Percentiles rank a stretch among this genome's conserved stretches.
Evolutionary conservation across 1,140 invertebrate genomes (phyloP).

Genomic region (Eupristina koningsbergeri): DNA sequence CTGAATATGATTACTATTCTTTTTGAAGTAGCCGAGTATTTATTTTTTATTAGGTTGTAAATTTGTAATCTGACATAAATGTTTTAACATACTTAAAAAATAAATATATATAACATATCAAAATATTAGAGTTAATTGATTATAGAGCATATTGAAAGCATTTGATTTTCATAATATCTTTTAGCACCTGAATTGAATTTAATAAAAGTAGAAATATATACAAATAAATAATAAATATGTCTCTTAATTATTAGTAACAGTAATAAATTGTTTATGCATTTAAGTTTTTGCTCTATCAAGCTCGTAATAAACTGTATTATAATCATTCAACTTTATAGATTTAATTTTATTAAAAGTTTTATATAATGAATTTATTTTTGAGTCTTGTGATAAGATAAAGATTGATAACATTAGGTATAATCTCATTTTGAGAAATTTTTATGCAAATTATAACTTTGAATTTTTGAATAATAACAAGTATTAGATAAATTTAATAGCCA

Average conservation of each 20-base stretch:
- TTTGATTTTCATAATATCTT: too few species aligned
- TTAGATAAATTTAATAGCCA: background rate
- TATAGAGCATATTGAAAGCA: too few species aligned
- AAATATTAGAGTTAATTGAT: too few species aligned
- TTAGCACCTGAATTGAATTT: too few species aligned
- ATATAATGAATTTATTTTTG: background rate
- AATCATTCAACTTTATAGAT: background rate
- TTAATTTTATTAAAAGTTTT: background rate
- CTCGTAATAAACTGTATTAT: background rate
- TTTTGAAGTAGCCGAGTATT: too few species aligned
- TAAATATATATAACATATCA: too few species aligned
- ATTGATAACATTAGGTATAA: background rate
- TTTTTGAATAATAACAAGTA: background rate
- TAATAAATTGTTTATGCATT: background rate
- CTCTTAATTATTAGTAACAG: background rate
- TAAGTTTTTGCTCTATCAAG: background rate
- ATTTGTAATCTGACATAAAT: too few species aligned
- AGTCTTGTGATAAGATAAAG: conserved; percentile 2
- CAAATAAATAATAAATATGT: background rate
- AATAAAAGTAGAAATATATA: background rate
- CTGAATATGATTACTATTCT: too few species aligned
- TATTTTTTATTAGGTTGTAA: too few species aligned
- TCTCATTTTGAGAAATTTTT: background rate
- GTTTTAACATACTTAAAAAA: too few species aligned
- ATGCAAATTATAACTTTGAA: background rate